These are phyloP conservation scores for Thaumatotibia leucotreta DNA, from an alignment of 1,140 invertebrate genomes.

Conservation along the genomic window DNA sequence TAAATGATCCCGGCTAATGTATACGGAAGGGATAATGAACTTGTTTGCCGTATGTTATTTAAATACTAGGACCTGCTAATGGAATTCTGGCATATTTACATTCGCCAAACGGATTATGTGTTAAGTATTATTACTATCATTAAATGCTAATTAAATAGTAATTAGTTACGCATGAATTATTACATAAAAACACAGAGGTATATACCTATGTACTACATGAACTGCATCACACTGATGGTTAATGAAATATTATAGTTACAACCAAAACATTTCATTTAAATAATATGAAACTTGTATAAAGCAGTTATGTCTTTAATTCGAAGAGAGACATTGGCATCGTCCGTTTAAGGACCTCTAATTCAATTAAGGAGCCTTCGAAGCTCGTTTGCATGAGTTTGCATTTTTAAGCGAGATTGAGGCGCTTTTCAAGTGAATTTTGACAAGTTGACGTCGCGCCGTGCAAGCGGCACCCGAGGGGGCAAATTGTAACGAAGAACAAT, in stretches of 20 bases:
- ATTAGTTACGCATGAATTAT: too few species aligned
- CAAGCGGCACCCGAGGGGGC: slow-evolving; percentile 13
- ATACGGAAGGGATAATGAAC: slow-evolving; percentile 39
- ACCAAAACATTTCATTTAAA: neutral
- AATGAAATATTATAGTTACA: too few species aligned
- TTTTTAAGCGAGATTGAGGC: slow-evolving; percentile 58
- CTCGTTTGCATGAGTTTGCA: slow-evolving; percentile 73
- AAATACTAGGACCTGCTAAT: slow-evolving; percentile 50
- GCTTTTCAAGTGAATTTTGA: slow-evolving; percentile 47
- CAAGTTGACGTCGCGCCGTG: slow-evolving; percentile 41
- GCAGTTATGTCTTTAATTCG: neutral
- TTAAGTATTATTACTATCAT: too few species aligned
- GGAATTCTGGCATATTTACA: slow-evolving; percentile 40
- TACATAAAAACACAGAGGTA: too few species aligned
- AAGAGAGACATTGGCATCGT: slow-evolving; percentile 55
- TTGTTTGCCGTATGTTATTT: slow-evolving; percentile 52
- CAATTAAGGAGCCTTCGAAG: slow-evolving; percentile 54
- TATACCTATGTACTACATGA: too few species aligned
- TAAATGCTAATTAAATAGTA: neutral
- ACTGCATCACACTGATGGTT: too few species aligned
- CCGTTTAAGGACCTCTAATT: slow-evolving; percentile 61
- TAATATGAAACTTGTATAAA: neutral
- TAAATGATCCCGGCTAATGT: slow-evolving; percentile 18
- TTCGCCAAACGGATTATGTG: neutral
- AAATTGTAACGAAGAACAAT: slow-evolving; percentile 11